Base-by-base conservation (phyloP, 2,888 invertebrate species). In the Seira ritae region DNA sequence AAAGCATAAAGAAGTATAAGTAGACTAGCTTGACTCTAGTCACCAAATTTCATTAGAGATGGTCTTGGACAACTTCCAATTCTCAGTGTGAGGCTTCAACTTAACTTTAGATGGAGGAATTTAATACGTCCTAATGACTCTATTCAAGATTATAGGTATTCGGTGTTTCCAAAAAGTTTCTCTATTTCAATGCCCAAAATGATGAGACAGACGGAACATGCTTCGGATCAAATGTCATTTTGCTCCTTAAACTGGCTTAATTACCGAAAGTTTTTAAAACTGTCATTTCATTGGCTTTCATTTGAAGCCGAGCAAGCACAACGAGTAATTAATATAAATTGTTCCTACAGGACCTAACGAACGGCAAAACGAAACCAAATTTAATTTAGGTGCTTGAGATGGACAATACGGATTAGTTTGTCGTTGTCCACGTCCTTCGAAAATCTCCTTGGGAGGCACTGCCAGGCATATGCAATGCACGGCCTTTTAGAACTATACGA, bases 51-150 rank as follows among this genome's bases (percentile, higher is more conserved):
- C 83, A 79, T 78, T 84, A 75, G 79, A 42, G 65, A 62, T 78
- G 77, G 12, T n/a, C 55, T 84, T 84, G 83, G 83, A 84, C 69
- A 79, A 66, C 42, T 78, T 83, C 83, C 83, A 84, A 84, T 73
- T 84, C 74, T 55, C 75, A 50, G 77, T 79, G 73, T 77, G 76
- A 69, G 68, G 46, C 55, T 55, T 55, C 17, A 55, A 55, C 6
- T 55, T 55, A 55, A 31, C 31, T 31, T 31, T 31, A 31, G 31
- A 55, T 55, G 55, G 55, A 15, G 17, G 55, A 55, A 55, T 55
- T 55, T 55, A n/a, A 55, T 55, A 55, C 55, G 55, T 55, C 17
- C 15, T 55, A 55, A 55, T 17, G 55, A 55, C 15, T 17, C 55
- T 55, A n/a, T 55, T 55, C 55, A 17, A 15, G 55, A 17, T 31